A percentile compares a stretch with the other conserved stretches of the same genome.
Evolutionary conservation across 2,797 vertebrate species (phyloP).

Genomic region (Gadopsis bispinosus): DNA sequence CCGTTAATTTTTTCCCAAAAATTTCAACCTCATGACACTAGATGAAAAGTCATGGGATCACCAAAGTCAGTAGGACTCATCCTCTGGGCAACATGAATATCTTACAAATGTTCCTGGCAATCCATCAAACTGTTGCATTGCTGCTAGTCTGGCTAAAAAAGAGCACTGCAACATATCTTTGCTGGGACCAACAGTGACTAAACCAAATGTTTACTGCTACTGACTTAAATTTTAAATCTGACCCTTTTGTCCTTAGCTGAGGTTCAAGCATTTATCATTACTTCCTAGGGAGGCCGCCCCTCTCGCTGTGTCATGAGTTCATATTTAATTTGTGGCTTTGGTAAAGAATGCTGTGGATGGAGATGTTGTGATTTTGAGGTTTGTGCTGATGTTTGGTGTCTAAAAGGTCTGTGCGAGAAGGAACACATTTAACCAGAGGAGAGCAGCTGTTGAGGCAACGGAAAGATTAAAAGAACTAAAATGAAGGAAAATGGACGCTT

Average conservation of each 20-base stretch:
- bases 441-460: constrained; percentile 49
- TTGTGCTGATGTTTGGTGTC: constrained; percentile 60
- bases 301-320: constrained; percentile 66
- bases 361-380: constrained; percentile 79
- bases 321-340: constrained; percentile 74
- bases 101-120: neutral
- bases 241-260: constrained; percentile 20
- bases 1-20: neutral
- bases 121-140: neutral
- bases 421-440: constrained; percentile 45
- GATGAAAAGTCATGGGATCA: neutral
- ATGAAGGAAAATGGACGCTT: constrained; percentile 1
- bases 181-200: neutral
- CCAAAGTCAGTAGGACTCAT: neutral
- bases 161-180: neutral
- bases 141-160: neutral
- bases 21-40: neutral
- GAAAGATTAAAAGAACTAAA: constrained; percentile 28
- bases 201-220: neutral
- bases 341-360: constrained; percentile 72
- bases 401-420: constrained; percentile 48
- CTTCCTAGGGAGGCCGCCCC: constrained; percentile 32
- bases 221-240: neutral
- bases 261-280: constrained; percentile 40
- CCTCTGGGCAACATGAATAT: neutral